Percentiles rank a stretch among this genome's conserved stretches.
phyloP scores from a whole-genome alignment of 2,888 invertebrate genomes.

The Dynastes hyllus region DNA sequence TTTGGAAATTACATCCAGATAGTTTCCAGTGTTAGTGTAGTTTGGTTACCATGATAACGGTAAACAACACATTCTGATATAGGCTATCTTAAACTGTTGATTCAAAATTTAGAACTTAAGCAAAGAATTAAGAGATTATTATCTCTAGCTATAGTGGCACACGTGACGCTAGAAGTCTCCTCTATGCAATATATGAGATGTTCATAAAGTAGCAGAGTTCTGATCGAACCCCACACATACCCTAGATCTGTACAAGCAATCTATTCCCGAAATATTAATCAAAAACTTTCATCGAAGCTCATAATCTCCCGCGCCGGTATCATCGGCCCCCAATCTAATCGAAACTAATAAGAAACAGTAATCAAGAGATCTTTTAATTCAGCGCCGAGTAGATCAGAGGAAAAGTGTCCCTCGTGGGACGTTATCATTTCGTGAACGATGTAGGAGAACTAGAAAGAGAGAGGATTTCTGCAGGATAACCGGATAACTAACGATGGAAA shows the following conservation, averaged over 20 bases:
- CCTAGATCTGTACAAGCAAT: not conserved
- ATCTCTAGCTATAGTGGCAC: too few relatives aligned
- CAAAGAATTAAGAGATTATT: too few relatives aligned
- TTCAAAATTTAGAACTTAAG: too few relatives aligned
- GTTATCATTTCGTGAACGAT: not conserved
- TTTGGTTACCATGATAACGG: too few relatives aligned
- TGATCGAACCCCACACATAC: too few relatives aligned
- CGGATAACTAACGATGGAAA: slow-evolving; percentile 34
- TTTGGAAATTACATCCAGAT: too few relatives aligned
- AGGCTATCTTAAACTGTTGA: too few relatives aligned
- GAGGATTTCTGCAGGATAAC: not conserved
- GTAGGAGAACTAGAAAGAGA: not conserved
- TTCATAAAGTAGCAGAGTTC: too few relatives aligned
- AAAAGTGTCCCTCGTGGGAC: slow-evolving; percentile 41
- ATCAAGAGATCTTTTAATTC: slow-evolving; percentile 42
- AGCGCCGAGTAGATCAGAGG: slow-evolving; percentile 29
- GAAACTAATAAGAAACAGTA: slow-evolving; percentile 45
- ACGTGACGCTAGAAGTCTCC: too few relatives aligned
- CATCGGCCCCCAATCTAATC: slow-evolving; percentile 39
- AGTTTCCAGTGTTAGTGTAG: too few relatives aligned
- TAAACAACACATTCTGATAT: too few relatives aligned
- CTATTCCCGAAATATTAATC: slow-evolving; percentile 21
- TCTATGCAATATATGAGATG: too few relatives aligned
- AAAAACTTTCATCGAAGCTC: slow-evolving; percentile 8
- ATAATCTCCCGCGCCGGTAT: not conserved